Evolutionary conservation across 2,113 vertebrate genomes (phyloP).

Genomic region (Scortum barcoo): DNA sequence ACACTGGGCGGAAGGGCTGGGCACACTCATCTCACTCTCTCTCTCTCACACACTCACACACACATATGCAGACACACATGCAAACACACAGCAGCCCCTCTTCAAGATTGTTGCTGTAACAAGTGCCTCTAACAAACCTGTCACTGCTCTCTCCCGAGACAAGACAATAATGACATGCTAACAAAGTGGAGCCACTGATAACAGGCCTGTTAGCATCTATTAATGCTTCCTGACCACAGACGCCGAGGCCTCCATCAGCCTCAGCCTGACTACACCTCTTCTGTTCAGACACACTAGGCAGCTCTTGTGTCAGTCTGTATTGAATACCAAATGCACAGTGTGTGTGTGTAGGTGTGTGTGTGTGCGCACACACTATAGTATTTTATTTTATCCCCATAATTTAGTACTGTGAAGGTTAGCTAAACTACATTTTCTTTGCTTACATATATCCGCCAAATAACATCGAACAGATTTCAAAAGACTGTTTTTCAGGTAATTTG

Average conservation of each 20-base stretch:
- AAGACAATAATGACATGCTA: constrained; percentile 54
- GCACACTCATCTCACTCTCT: too few species aligned
- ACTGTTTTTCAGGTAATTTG: background rate
- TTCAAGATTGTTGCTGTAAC: constrained; percentile 40
- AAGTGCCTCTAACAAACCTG: constrained; percentile 55
- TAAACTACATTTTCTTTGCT: background rate
- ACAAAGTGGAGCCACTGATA: constrained; percentile 42
- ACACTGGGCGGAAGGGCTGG: constrained; percentile 8
- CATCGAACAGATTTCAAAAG: background rate
- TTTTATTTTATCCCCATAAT: background rate
- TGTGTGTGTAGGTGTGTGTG: background rate
- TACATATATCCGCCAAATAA: background rate
- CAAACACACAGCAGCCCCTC: background rate
- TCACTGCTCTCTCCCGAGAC: constrained; percentile 32
- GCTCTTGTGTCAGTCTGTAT: background rate
- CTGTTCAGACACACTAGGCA: background rate
- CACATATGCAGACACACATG: too few species aligned
- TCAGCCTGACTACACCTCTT: constrained; percentile 1
- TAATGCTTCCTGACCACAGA: constrained; percentile 30
- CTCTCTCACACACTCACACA: too few species aligned
- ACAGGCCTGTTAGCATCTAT: constrained; percentile 43
- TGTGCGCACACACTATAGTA: background rate
- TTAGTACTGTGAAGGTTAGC: background rate
- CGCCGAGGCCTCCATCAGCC: background rate
- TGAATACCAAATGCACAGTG: background rate